These are phyloP conservation scores for Zophobas atratus DNA, from an alignment of 1,140 invertebrate species.

Conservation along the genomic window DNA sequence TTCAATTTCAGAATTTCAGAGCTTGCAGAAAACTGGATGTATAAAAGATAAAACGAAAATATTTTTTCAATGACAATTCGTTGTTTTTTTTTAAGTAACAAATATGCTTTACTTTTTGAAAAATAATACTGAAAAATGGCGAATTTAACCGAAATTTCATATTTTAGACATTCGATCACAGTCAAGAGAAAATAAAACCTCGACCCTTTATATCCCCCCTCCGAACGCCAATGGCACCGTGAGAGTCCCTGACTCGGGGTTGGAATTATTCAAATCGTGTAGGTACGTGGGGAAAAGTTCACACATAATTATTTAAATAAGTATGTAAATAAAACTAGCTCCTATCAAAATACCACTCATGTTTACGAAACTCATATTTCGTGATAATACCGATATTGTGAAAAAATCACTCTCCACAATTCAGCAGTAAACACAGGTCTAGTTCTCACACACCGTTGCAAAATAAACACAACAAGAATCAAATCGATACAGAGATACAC, in stretches of 20 bases:
- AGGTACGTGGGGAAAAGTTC: neutral
- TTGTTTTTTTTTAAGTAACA: too few species aligned
- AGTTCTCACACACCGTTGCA: constrained; percentile 26
- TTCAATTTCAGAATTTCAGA: too few species aligned
- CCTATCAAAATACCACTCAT: constrained; percentile 11
- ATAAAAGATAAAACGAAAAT: too few species aligned
- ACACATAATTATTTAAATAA: constrained; percentile 32
- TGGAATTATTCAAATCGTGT: neutral
- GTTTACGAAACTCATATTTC: constrained; percentile 20
- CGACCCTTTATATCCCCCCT: too few species aligned
- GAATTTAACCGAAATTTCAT: too few species aligned
- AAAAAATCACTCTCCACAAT: neutral
- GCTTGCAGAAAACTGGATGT: too few species aligned
- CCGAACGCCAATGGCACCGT: too few species aligned
- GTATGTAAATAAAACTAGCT: neutral
- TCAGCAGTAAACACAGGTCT: constrained; percentile 7
- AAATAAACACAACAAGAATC: constrained; percentile 20
- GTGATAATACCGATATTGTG: neutral
- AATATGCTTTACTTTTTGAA: too few species aligned
- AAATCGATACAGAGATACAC: neutral
- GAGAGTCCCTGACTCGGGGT: neutral
- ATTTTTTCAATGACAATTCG: too few species aligned
- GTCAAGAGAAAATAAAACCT: too few species aligned
- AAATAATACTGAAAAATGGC: too few species aligned
- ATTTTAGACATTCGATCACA: too few species aligned